Evolutionary conservation across 2,888 invertebrate genomes (phyloP), one percentile per base, ranked within the genome.

Genomic region (Scelioninae gen. 1): DNA sequence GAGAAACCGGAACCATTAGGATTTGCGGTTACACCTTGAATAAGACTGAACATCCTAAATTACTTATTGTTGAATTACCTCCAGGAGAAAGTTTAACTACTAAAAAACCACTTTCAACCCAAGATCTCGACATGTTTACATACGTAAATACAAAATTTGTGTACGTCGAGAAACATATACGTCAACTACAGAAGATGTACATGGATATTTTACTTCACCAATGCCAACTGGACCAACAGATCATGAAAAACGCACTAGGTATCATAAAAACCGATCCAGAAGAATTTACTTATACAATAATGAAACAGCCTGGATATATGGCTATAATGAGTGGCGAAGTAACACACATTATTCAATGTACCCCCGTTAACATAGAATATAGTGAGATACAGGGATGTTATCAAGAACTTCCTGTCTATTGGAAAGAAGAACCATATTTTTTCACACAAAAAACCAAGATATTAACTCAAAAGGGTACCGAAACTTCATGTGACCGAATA

Each of bases 71-170:
- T 0, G 83, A 84, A 68, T n/a, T 63, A 0, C 6, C n/a, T 5
- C 10, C 10, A 11, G 43, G n/a, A 5, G n/a, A n/a, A 7, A n/a
- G n/a, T 10, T 7, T 11, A 0, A 45, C 49, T n/a, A 47, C 29
- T 5, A 15, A 38, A 0, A 65, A 55, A 23, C 0, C 9, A 9
- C 0, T 65, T 0, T n/a, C 9, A 5, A 40, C 69, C 0, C 15
- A 79, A 62, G 83, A 86, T 38, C 15, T 85, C 0, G 86, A 88
- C 47, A 51, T 88, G 0, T 86, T 86, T 8, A 32, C 75, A 0
- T 88, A 88, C 45, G 77, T 87, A 0, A 88, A 87, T 29, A 76
- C 84, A 0, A 88, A 89, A 82, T 87, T 89, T 8, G 63, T 89
- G 4, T 89, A 88, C 53, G 72, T 85, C 0, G 88, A 89, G 69